Evolutionary conservation across 2,113 vertebrate genomes (phyloP).

Genomic region (Prietella phreatophila): DNA sequence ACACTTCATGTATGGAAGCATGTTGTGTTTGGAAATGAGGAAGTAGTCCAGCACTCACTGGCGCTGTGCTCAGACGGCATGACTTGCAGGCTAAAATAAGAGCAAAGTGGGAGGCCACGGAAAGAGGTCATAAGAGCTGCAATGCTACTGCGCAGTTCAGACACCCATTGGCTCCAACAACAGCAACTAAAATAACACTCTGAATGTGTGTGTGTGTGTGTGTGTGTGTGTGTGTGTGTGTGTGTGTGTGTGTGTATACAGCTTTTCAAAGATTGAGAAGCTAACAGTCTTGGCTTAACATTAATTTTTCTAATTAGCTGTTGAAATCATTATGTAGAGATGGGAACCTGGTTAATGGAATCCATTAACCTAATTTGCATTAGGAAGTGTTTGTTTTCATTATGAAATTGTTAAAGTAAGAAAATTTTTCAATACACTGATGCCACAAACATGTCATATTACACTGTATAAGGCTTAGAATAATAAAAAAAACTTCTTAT

Average conservation of each 20-base stretch:
- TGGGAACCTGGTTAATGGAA: not conserved
- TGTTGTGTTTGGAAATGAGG: constrained; percentile 33
- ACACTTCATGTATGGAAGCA: constrained; percentile 8
- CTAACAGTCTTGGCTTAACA: not conserved
- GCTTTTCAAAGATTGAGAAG: not conserved
- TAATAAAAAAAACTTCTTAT: not conserved
- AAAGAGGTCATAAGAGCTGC: constrained; percentile 41
- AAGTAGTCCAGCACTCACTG: constrained; percentile 1
- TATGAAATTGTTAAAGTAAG: not conserved
- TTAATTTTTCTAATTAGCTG: not conserved
- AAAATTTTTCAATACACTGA: not conserved
- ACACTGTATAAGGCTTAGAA: not conserved
- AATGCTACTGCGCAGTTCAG: constrained; percentile 30
- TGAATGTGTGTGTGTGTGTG: not conserved
- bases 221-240: not conserved
- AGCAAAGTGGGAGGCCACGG: constrained; percentile 18
- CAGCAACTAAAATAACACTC: constrained; percentile 52
- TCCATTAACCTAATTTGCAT: not conserved
- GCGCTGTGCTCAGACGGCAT: constrained; percentile 29
- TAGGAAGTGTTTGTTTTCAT: not conserved
- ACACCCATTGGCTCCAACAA: constrained; percentile 55
- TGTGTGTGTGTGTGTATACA: not conserved
- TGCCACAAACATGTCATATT: not conserved
- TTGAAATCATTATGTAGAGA: not conserved
- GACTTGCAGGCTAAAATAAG: constrained; percentile 47